These are phyloP conservation scores for Schrankia costaestrigalis DNA, from an alignment of 2,888 invertebrate species.

Conservation along the genomic window DNA sequence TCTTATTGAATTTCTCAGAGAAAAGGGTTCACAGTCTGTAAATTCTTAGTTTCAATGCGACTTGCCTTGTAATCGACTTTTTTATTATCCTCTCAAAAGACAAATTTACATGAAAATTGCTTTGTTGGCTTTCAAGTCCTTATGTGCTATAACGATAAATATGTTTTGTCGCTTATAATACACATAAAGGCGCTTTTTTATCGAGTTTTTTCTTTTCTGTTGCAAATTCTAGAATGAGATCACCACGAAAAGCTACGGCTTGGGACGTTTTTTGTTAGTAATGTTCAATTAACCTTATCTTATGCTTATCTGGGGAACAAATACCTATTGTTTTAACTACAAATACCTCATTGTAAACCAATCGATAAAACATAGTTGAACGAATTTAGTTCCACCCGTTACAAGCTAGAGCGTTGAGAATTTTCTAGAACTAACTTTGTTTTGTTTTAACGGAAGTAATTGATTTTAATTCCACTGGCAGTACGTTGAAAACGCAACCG, in stretches of 20 bases:
- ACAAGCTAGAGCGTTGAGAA: conserved; percentile 42
- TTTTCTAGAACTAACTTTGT: conserved; percentile 58
- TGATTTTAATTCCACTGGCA: conserved; percentile 68
- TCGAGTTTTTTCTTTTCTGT: no score
- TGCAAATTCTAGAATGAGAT: no score
- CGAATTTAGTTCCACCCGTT: conserved; percentile 42
- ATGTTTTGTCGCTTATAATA: conserved; percentile 2
- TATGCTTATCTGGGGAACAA: no score
- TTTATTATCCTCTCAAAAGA: conserved; percentile 23
- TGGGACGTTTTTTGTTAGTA: no score
- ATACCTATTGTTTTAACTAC: no score
- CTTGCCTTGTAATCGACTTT: conserved; percentile 26
- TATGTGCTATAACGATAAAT: conserved; percentile 17
- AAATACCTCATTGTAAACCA: conserved; percentile 22
- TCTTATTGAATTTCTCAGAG: conserved; percentile 54
- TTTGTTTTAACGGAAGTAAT: conserved; percentile 61
- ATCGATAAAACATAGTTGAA: conserved; percentile 34
- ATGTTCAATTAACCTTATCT: no score
- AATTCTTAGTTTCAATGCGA: conserved; percentile 40
- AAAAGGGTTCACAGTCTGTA: conserved; percentile 48
- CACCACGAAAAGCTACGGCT: no score
- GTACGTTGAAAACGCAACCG: conserved; percentile 58
- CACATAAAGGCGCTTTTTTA: no score
- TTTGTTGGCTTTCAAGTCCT: conserved; percentile 21
- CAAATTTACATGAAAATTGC: conserved; percentile 28